phyloP scores from a whole-genome alignment of 2,797 vertebrate species.

The Tapera naevia region DNA sequence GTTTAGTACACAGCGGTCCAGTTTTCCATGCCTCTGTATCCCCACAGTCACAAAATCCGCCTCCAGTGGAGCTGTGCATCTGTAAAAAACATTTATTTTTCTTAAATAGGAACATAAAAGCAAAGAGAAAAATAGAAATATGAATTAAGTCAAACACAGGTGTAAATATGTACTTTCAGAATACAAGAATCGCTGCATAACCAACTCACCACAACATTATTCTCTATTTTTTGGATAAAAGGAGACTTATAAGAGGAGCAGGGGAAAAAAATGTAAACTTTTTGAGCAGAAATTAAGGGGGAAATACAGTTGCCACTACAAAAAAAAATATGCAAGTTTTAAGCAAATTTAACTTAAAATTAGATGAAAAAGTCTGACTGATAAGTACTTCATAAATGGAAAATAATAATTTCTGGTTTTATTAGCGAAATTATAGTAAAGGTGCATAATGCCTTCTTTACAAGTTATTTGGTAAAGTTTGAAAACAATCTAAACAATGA shows the following conservation, averaged over 20 bases:
- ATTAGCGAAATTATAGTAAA: not conserved
- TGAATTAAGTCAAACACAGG: not conserved
- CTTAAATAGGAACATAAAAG: not conserved
- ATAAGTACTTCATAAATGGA: not conserved
- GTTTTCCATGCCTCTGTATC: slow-evolving; percentile 97
- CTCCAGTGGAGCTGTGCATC: slow-evolving; percentile 97
- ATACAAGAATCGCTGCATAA: not conserved
- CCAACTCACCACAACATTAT: not conserved
- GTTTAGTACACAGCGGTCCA: slow-evolving; percentile 90
- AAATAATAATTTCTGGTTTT: not conserved
- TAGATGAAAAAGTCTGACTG: not conserved
- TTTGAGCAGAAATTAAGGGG: not conserved
- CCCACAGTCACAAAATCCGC: slow-evolving; percentile 98
- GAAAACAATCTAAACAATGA: not conserved
- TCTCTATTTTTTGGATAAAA: not conserved
- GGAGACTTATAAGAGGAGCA: not conserved
- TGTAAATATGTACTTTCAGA: not conserved
- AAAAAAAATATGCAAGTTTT: not conserved
- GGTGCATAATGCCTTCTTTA: not conserved
- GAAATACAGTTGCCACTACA: not conserved
- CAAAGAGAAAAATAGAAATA: not conserved
- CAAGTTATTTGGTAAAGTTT: not conserved
- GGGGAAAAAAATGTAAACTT: not conserved
- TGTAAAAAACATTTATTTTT: slow-evolving; percentile 57
- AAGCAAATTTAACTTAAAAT: not conserved